A percentile compares a stretch with the other conserved stretches of the same genome.
These are phyloP conservation scores for Nasonia longicornis DNA, from an alignment of 1,140 invertebrate species.

Conservation along the genomic window DNA sequence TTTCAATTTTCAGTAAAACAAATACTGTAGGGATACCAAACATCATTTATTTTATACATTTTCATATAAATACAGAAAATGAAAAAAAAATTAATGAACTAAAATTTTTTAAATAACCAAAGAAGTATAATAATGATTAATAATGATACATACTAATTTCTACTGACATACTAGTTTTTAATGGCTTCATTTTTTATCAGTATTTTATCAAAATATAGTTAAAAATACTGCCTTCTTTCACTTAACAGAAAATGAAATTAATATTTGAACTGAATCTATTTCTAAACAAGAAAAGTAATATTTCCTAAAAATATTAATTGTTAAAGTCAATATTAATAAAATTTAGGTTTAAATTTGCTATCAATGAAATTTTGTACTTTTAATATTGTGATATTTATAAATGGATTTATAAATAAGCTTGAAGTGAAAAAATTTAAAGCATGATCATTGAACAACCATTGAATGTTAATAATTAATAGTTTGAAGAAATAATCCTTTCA, in stretches of 20 bases:
- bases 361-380: constrained; percentile 40
- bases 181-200: not conserved
- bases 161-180: not conserved
- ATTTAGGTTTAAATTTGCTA: constrained; percentile 1
- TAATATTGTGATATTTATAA: constrained; percentile 41
- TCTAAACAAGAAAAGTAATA: constrained; percentile 5
- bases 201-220: not conserved
- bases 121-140: not conserved
- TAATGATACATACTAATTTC: not conserved
- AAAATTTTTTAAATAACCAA: constrained; percentile 17
- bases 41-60: constrained; percentile 19
- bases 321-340: constrained; percentile 36
- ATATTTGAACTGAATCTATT: constrained; percentile 28
- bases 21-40: not conserved
- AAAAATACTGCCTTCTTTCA: constrained; percentile 29
- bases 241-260: constrained; percentile 17
- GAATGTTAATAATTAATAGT: constrained; percentile 33
- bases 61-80: constrained; percentile 5
- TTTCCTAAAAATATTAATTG: constrained; percentile 25
- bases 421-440: not conserved
- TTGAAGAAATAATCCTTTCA: constrained; percentile 19
- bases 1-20: constrained; percentile 26
- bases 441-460: constrained; percentile 14
- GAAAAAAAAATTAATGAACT: constrained; percentile 8
- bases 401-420: constrained; percentile 21